These are phyloP conservation scores for Diceros bicornis DNA, from an alignment of 2,797 vertebrate genomes.

Conservation along the genomic window DNA sequence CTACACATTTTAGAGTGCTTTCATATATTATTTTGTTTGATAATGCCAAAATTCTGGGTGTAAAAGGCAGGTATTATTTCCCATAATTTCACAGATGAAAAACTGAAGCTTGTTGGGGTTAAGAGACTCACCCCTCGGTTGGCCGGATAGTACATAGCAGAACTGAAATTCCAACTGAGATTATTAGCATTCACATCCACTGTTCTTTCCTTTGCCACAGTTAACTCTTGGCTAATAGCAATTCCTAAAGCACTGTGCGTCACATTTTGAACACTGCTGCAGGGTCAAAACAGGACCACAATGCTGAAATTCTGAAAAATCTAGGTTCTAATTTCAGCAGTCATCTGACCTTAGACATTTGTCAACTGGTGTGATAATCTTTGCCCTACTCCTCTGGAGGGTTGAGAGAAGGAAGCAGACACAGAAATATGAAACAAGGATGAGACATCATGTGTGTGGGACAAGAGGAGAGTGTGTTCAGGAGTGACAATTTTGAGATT, in stretches of 20 bases:
- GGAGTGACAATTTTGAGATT: background rate
- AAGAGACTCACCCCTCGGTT: background rate
- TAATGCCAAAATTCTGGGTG: background rate
- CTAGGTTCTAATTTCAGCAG: background rate
- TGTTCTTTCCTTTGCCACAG: background rate
- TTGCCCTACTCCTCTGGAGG: background rate
- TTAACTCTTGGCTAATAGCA: background rate
- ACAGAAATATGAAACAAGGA: background rate
- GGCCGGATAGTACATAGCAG: background rate
- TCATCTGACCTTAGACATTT: background rate
- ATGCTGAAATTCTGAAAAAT: background rate
- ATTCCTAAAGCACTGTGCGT: background rate
- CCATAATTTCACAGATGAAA: background rate
- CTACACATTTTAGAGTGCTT: background rate
- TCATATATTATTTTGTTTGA: background rate
- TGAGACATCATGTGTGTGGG: background rate
- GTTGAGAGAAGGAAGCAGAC: background rate
- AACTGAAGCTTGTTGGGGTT: background rate
- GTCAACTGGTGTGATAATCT: background rate
- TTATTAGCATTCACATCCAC: background rate
- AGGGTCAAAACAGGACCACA: background rate
- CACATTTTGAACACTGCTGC: background rate
- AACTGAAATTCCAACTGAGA: background rate
- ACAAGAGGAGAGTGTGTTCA: background rate
- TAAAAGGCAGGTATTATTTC: background rate